Evolutionary conservation across 2,888 invertebrate species (phyloP), one percentile per base, ranked within the genome.

Genomic region (Phaedon cochleariae): DNA sequence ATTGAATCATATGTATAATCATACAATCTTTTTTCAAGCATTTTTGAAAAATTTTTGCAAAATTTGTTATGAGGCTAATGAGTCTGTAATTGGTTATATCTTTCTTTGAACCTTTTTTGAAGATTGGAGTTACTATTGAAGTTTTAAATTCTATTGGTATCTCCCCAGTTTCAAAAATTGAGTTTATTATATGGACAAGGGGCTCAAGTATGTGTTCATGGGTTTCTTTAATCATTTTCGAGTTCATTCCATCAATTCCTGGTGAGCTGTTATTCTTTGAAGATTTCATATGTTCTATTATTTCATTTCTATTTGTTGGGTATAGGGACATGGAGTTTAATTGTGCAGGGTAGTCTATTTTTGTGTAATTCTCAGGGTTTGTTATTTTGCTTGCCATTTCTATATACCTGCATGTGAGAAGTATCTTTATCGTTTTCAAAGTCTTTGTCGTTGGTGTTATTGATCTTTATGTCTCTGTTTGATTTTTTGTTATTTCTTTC

Each of bases 1-100:
- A 18, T 9, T n/a, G n/a, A n/a, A n/a, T n/a, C n/a, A n/a, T n/a
- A n/a, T n/a, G n/a, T n/a, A n/a, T n/a, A n/a, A n/a, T n/a, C n/a
- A n/a, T n/a, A n/a, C n/a, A n/a, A n/a, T 46, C 20, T 10, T 54
- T 15, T 26, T 62, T 29, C 1, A 54, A 9, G n/a, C n/a, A 15
- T 54, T 62, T 41, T 26, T 54, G 46, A 15, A 62, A 45, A 7
- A 54, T n/a, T n/a, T n/a, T n/a, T n/a, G n/a, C n/a, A n/a, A n/a
- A n/a, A n/a, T n/a, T n/a, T n/a, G n/a, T n/a, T n/a, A n/a, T n/a
- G n/a, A n/a, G n/a, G n/a, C n/a, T n/a, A n/a, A n/a, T n/a, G n/a
- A n/a, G n/a, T n/a, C n/a, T n/a, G n/a, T n/a, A n/a, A n/a, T n/a
- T n/a, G n/a, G n/a, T n/a, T n/a, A n/a, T n/a, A n/a, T n/a, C n/a